phyloP scores from a whole-genome alignment of 1,140 invertebrate genomes.

The Solenopsis invicta region DNA sequence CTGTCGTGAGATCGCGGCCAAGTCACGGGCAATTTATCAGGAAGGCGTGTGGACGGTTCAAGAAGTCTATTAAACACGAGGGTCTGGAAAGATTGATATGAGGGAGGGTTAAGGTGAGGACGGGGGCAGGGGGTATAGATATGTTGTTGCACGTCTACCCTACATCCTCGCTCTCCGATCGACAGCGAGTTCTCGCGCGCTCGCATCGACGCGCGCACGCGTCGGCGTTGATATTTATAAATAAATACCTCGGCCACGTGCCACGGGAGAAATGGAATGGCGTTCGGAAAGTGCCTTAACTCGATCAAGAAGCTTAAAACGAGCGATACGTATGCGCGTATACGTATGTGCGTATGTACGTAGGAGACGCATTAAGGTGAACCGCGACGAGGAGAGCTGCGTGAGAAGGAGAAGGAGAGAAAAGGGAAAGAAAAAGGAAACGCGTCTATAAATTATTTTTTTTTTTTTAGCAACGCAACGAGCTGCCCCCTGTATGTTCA shows the following conservation, averaged over 20 bases:
- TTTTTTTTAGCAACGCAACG: background rate
- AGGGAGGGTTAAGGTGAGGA: background rate
- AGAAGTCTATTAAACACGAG: slow-evolving; percentile 74
- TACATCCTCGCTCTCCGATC: slow-evolving; percentile 19
- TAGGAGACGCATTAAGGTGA: background rate
- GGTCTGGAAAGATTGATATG: slow-evolving; percentile 66
- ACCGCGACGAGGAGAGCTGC: background rate
- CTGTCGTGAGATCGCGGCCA: slow-evolving; percentile 15
- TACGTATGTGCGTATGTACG: background rate
- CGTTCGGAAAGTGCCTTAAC: slow-evolving; percentile 76
- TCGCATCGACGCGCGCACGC: slow-evolving; percentile 42
- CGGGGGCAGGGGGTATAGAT: background rate
- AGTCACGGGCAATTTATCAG: slow-evolving; percentile 56
- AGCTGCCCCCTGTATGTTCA: background rate
- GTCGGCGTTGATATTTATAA: slow-evolving; percentile 80
- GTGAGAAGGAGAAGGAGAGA: no score
- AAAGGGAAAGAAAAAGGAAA: background rate
- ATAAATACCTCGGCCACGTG: slow-evolving; percentile 80
- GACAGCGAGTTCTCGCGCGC: slow-evolving; percentile 24
- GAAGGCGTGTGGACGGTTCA: slow-evolving; percentile 60
- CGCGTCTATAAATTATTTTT: slow-evolving; percentile 26
- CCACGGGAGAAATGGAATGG: slow-evolving; percentile 76
- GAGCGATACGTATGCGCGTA: background rate
- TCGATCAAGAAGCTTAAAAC: slow-evolving; percentile 69
- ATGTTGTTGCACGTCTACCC: slow-evolving; percentile 43